Conservation (phyloP, 1,140 invertebrate species). For the Drosophila nigromelanica region DNA sequence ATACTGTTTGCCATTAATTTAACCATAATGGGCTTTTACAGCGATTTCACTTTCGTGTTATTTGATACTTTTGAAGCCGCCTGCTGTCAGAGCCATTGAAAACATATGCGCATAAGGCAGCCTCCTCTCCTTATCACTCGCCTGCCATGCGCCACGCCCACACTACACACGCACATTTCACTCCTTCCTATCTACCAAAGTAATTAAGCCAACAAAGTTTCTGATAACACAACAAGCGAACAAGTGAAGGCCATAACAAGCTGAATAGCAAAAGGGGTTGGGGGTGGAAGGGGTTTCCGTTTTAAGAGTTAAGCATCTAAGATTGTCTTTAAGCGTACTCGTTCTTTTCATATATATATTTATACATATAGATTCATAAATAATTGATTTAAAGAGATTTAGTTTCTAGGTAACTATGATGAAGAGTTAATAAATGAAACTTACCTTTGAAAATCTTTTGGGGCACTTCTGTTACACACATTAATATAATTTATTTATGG, state of each 20-base stretch:
- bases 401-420: neutral
- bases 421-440: neutral
- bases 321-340: slow-evolving; percentile 2
- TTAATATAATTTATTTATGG: neutral
- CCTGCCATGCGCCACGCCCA: slow-evolving; percentile 6
- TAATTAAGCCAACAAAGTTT: slow-evolving; percentile 76
- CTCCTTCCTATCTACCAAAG: slow-evolving; percentile 52
- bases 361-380: neutral
- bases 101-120: slow-evolving; percentile 70
- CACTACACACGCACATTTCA: neutral
- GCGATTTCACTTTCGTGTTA: slow-evolving; percentile 75
- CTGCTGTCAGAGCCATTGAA: slow-evolving; percentile 54
- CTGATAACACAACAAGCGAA: slow-evolving; percentile 64
- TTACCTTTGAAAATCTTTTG: neutral
- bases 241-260: slow-evolving; percentile 23
- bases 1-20: slow-evolving; percentile 70
- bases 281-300: neutral
- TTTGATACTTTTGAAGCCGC: slow-evolving; percentile 63
- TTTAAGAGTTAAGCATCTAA: slow-evolving; percentile 16
- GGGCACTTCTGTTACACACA: neutral
- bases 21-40: slow-evolving; percentile 74
- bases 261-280: neutral
- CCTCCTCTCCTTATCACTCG: slow-evolving; percentile 58
- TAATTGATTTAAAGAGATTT: slow-evolving; percentile 2
- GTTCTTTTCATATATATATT: too few species aligned